Evolutionary conservation across 2,888 invertebrate genomes (phyloP), one percentile per base, ranked within the genome.

Genomic region (Frankliniella intonsa): DNA sequence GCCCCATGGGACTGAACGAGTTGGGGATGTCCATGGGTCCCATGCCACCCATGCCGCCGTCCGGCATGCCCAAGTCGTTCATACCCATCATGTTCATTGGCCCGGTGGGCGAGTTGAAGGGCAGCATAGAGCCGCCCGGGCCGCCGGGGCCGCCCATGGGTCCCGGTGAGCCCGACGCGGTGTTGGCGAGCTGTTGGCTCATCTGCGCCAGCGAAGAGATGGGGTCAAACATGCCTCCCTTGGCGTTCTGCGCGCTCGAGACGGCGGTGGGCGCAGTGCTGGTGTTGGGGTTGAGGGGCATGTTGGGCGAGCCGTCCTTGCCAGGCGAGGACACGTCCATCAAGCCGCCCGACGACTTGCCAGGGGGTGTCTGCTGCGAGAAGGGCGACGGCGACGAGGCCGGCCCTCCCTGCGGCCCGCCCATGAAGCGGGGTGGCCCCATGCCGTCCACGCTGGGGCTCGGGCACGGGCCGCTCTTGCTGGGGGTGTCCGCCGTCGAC

Each of bases 151-250:
- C 88, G 87, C 85, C 86, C 84, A 85, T 84, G 76, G 83, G 83
- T 62, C 84, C 82, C 83, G 90, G 88, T 22, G 92, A 90, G 85
- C 90, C 91, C 22, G 92, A 90, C 81, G 91, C 91, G 87, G 94
- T 93, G 86, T 93, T 95, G 19, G 96, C 95, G 84, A 97, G 89
- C 87, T 96, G 96, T 86, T 97, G 97, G 84, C 96, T 96, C 97
- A 97, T 97, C 88, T 97, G 97, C 82, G 97, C 96, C 86, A 97
- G 90, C 12, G 97, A 97, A 81, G 96, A 95, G 86, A 97, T 97
- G 0, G 97, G 97, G 90, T 97, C 97, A 88, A 97, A 97, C 22
- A 76, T 25, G 25, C 69, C 69, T 0, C 25, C 69, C 87, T 92
- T 95, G 86, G 91, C 88, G 82, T 89, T 86, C 84, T 88, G 89